Conservation (phyloP, 2,113 vertebrate species). For the Oryzias melastigma region DNA sequence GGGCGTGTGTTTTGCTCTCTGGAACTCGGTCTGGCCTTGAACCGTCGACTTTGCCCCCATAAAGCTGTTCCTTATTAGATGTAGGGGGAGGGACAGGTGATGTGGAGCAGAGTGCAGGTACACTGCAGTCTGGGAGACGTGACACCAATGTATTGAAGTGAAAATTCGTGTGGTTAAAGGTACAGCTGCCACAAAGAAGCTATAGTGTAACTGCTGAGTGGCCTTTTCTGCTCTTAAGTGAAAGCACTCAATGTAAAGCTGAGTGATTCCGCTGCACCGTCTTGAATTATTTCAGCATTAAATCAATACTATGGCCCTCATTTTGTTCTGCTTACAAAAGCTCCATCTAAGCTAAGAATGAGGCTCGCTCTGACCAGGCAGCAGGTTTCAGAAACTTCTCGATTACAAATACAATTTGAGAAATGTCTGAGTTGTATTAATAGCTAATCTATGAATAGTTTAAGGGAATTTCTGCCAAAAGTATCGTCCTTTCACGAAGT, state of each 20-base stretch:
- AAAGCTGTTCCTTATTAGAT: slow-evolving; percentile 39
- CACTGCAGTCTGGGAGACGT: slow-evolving; percentile 9
- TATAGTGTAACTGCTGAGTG: slow-evolving; percentile 12
- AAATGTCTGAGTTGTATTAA: neutral
- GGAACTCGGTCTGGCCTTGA: slow-evolving; percentile 41
- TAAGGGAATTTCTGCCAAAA: too few relatives aligned
- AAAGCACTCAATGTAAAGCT: slow-evolving; percentile 30
- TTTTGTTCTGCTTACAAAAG: slow-evolving; percentile 13
- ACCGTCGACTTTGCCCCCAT: slow-evolving; percentile 27
- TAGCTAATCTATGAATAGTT: too few relatives aligned
- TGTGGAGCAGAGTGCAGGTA: neutral
- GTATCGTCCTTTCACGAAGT: too few relatives aligned
- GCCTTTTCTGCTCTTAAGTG: slow-evolving; percentile 2
- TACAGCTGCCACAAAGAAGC: slow-evolving; percentile 5
- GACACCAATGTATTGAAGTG: too few relatives aligned
- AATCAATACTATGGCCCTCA: slow-evolving; percentile 43
- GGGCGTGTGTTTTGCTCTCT: slow-evolving; percentile 29
- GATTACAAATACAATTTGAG: neutral
- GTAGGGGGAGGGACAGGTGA: neutral
- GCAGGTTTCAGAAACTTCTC: neutral
- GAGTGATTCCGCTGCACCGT: slow-evolving; percentile 14
- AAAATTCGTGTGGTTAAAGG: slow-evolving; percentile 1
- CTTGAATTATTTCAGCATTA: slow-evolving; percentile 32
- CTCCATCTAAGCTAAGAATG: slow-evolving; percentile 2
- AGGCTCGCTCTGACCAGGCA: neutral